These are phyloP conservation scores for Potorous gilbertii DNA, from an alignment of 2,797 vertebrate species.

Conservation along the genomic window DNA sequence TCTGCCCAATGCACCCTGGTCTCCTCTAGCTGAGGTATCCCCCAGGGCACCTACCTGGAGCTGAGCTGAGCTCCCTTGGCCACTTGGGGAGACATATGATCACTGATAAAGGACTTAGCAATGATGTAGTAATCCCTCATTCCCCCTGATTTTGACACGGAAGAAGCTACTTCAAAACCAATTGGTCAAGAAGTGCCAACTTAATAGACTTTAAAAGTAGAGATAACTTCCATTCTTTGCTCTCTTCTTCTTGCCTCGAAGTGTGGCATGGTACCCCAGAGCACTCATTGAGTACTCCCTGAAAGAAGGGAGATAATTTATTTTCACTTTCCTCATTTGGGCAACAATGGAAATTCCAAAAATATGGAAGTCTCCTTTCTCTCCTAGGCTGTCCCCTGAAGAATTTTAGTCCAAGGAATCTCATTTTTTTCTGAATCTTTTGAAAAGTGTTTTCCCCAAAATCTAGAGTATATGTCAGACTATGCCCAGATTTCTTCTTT, in stretches of 20 bases:
- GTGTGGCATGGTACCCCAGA: background rate
- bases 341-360: background rate
- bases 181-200: background rate
- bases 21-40: background rate
- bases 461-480: background rate
- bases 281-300: background rate
- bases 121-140: background rate
- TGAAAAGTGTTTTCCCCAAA: background rate
- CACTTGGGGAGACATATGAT: background rate
- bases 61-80: background rate
- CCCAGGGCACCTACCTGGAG: background rate
- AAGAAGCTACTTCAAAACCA: background rate
- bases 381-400: background rate
- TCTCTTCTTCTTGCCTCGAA: background rate
- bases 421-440: background rate
- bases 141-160: background rate
- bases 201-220: background rate
- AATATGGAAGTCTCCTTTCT: background rate
- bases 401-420: background rate
- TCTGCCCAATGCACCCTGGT: background rate
- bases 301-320: background rate
- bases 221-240: background rate
- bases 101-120: background rate
- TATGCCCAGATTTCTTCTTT: background rate
- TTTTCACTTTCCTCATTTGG: background rate